Evolutionary conservation across 2,888 invertebrate genomes (phyloP), one percentile per base, ranked within the genome.

Genomic region (Apodemia duryi): DNA sequence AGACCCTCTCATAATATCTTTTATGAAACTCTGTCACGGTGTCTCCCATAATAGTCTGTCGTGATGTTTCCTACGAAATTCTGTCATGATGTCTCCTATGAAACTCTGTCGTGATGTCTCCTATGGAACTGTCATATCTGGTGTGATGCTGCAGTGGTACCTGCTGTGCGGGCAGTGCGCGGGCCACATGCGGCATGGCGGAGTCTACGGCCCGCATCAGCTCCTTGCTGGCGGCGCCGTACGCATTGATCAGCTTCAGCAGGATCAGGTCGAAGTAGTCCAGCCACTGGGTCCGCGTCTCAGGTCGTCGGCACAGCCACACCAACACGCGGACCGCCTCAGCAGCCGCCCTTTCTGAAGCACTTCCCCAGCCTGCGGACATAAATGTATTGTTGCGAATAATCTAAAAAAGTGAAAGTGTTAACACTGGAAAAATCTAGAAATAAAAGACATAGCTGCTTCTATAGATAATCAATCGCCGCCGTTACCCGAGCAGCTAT

Each of bases 231-330:
- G 93, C 91, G 61, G 93, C 93, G 75, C 93, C 96, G 89, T 98
- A 97, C 65, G 97, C 96, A 80, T 97, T 95, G 73, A 99, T 94
- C 13, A 99, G 96, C 86, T 97, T 96, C 63, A 99, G 91, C 65
- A 98, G 94, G 52, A 98, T 95, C 65, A 99, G 93, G 91, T 99
- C 99, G 66, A 97, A 95, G 91, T 97, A 99, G 77, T 95, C 95
- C 71, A 95, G 94, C 94, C 98, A 98, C 73, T 95, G 95, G 67
- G 95, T 93, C 60, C 96, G 92, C 74, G 97, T 94, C 80, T 95
- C 94, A 51, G 94, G 93, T 65, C 96, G 94, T 70, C 96, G 94
- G 75, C 98, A 94, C 79, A 99, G 95, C 90, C 98, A 98, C 69
- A 96, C 94, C 60, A 98, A 92, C 29, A 96, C 96, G 77, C 95